Evolutionary conservation across 2,797 vertebrate species (phyloP).

Genomic region (Mormyrus hasselquistii): DNA sequence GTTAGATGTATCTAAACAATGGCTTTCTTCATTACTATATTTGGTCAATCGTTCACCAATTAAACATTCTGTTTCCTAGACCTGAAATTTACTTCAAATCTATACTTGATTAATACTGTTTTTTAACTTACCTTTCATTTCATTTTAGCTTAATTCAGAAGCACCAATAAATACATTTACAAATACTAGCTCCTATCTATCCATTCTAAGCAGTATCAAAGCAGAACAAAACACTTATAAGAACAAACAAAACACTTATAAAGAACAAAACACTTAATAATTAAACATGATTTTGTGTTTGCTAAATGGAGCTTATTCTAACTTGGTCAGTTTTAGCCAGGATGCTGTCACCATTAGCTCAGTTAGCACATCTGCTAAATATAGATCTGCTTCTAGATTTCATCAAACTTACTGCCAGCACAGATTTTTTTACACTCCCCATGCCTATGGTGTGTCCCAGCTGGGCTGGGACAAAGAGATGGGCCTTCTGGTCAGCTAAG

Average conservation of each 20-base stretch:
- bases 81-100: background rate
- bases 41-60: background rate
- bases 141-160: background rate
- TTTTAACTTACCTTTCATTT: background rate
- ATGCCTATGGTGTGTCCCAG: background rate
- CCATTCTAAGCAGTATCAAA: background rate
- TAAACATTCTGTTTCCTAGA: background rate
- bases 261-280: background rate
- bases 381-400: background rate
- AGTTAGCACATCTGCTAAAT: background rate
- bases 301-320: background rate
- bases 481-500: constrained; percentile 3
- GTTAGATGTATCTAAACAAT: background rate
- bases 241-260: background rate
- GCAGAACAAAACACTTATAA: background rate
- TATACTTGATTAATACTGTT: background rate
- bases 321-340: background rate
- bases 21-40: background rate
- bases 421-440: background rate
- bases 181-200: background rate
- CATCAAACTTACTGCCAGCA: background rate
- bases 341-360: background rate
- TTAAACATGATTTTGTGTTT: background rate
- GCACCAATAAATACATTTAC: background rate
- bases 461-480: background rate